Evolutionary conservation across 2,797 vertebrate genomes (phyloP), one percentile per base, ranked within the genome.

Genomic region (Acanthiza pusilla): DNA sequence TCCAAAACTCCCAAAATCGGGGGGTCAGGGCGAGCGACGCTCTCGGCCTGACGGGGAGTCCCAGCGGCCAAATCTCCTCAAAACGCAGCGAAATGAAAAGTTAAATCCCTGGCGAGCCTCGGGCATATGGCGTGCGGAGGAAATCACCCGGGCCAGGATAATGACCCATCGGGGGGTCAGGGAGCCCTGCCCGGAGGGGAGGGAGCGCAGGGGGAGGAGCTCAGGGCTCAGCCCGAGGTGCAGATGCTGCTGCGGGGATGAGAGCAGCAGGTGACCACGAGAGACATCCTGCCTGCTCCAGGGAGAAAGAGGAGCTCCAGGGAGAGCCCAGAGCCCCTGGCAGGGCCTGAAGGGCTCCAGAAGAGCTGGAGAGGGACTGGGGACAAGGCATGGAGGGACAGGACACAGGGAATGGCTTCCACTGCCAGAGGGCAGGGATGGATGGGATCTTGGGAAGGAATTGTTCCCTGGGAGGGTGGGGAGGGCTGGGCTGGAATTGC

Each of bases 81-180:
- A 67, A 75, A 88, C 2, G 66, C 89, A 45, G 58, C 30, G 32
- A 94, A 96, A 94, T 85, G 95, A 89, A 34, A 91, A 92, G 83
- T 78, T 45, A 81, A 94, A 88, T 95, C 88, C 92, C 85, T 0
- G 5, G 72, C 0, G 88, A 91, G 77, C 54, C 89, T 10, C 40
- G 23, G 94, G 92, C 96, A 97, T 94, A 95, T 96, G 95, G 94
- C 36, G 91, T 40, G 79, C 82, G 66, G 85, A 88, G 88, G 66
- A 78, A 84, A 87, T 53, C 61, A 68, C 34, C 85, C 58, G 43
- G 47, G 13, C 89, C 27, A 16, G 88, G 93, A 96, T 79, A 96
- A 96, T 89, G 76, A 89, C 62, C 88, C 95, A 19, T 36, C 68
- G 15, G 83, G 94, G 92, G 89, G 83, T 12, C n/a, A 19, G 58